phyloP scores from a whole-genome alignment of 2,113 vertebrate species.

The Dipodomys ordii region DNA sequence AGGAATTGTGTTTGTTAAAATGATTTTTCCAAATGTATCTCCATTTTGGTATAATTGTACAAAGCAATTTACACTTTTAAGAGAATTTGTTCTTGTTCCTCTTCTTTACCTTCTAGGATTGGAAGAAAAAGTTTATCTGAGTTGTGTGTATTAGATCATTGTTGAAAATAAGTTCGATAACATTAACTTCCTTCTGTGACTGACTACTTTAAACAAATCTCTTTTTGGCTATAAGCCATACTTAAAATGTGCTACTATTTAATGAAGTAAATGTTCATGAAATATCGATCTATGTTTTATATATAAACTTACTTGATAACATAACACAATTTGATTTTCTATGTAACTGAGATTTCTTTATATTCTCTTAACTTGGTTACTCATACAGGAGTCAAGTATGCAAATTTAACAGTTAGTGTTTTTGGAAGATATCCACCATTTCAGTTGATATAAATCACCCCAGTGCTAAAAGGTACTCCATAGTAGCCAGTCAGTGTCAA shows the following conservation, averaged over 20 bases:
- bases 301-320: constrained; percentile 44
- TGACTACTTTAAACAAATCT: constrained; percentile 71
- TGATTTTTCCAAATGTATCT: constrained; percentile 61
- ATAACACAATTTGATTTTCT: constrained; percentile 47
- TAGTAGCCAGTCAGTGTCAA: constrained; percentile 83
- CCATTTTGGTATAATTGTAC: constrained; percentile 35
- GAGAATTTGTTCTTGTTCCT: constrained; percentile 78
- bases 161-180: constrained; percentile 76
- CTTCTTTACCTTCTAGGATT: constrained; percentile 76
- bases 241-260: constrained; percentile 72
- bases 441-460: constrained; percentile 50
- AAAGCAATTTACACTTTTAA: constrained; percentile 63
- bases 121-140: constrained; percentile 77
- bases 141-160: constrained; percentile 73
- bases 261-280: constrained; percentile 69
- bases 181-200: constrained; percentile 50
- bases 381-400: constrained; percentile 29
- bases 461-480: constrained; percentile 66
- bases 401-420: constrained; percentile 41
- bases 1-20: neutral
- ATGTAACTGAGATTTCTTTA: constrained; percentile 4
- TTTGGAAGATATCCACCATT: constrained; percentile 40
- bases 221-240: constrained; percentile 41
- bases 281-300: constrained; percentile 39
- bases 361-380: constrained; percentile 28